Base-by-base conservation (phyloP, 2,113 vertebrate genomes). In the Condylura cristata region DNA sequence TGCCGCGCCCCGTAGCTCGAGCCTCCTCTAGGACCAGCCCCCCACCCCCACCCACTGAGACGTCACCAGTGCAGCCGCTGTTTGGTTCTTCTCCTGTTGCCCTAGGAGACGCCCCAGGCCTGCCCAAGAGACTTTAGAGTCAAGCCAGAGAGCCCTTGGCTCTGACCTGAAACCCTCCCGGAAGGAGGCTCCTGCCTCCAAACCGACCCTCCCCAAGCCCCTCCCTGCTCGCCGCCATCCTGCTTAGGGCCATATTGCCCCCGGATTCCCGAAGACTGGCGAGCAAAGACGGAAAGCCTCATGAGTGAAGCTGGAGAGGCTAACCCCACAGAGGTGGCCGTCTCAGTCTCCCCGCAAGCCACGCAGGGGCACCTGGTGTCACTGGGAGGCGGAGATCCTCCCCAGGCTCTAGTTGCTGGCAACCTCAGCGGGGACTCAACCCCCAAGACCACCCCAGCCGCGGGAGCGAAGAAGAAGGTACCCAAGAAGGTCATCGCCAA, bases 391-490 rank as follows among this genome's bases (percentile, higher is more conserved):
- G 8, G 83, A 83, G 70, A 68, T 24, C 66, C 2, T 5, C 75
- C 56, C 30, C 5, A 3, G 24, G 46, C 37, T 28, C 56, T 30
- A 10, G 28, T 58, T 1, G 0, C 12, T 8, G 14, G 65, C 88
- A 66, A 44, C n/a, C 6, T 65, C 56, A 28, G 46, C 1, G 0
- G 1, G 30, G 78, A 65, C 11, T 1, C 0, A 0, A 72, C 11
- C 63, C 41, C 39, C 20, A 34, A 79, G 63, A 44, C 26, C n/a
- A 65, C 41, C 0, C 1, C 7, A 11, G 16, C 8, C 6, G 30
- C 5, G 1, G 66, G 26, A 6, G 1, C 72, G 65, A 48, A 53
- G 53, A 58, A n/a, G 28, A 78, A 84, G 46, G 53, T 3, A 7
- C 13, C 60, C 37, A 60, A 72, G 78, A 65, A 48, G 14, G 18